Conservation (phyloP, 2,113 vertebrate species). For the Cephalopholis sonnerati region DNA sequence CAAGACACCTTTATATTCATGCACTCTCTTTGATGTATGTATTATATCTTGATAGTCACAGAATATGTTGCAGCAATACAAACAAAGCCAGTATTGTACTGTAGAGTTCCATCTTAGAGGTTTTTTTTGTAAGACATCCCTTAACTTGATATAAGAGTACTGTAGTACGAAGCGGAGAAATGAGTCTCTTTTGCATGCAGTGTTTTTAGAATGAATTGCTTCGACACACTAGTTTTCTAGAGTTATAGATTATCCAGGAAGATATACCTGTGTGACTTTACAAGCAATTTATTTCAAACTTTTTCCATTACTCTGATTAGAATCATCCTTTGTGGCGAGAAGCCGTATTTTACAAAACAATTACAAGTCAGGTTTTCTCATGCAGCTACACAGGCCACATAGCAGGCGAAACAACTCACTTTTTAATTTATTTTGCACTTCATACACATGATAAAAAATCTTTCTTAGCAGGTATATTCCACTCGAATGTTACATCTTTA, state of each 20-base stretch:
- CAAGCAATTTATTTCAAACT: background rate
- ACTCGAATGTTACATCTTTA: constrained; percentile 11
- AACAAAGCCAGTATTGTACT: constrained; percentile 25
- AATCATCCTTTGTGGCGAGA: constrained; percentile 36
- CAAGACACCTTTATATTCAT: constrained; percentile 56
- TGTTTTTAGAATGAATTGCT: constrained; percentile 41
- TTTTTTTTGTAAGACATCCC: constrained; percentile 44
- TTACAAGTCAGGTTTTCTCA: constrained; percentile 18
- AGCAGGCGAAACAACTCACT: constrained; percentile 6
- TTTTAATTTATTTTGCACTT: constrained; percentile 5
- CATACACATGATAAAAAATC: background rate
- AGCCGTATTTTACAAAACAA: constrained; percentile 1
- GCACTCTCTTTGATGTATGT: constrained; percentile 39
- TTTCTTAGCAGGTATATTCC: constrained; percentile 20
- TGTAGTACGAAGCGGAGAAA: constrained; percentile 44
- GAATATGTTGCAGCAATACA: constrained; percentile 38
- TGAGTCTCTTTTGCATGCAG: constrained; percentile 65
- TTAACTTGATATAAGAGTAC: constrained; percentile 46
- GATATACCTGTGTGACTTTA: constrained; percentile 22
- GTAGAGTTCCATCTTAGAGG: constrained; percentile 43
- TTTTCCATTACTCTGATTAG: constrained; percentile 10
- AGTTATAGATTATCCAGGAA: constrained; percentile 34
- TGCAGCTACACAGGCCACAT: constrained; percentile 18
- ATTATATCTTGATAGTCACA: constrained; percentile 34
- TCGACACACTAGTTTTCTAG: constrained; percentile 47